Evolutionary conservation across 1,140 invertebrate genomes (phyloP), one percentile per base, ranked within the genome.

Genomic region (Lucilia sericata): DNA sequence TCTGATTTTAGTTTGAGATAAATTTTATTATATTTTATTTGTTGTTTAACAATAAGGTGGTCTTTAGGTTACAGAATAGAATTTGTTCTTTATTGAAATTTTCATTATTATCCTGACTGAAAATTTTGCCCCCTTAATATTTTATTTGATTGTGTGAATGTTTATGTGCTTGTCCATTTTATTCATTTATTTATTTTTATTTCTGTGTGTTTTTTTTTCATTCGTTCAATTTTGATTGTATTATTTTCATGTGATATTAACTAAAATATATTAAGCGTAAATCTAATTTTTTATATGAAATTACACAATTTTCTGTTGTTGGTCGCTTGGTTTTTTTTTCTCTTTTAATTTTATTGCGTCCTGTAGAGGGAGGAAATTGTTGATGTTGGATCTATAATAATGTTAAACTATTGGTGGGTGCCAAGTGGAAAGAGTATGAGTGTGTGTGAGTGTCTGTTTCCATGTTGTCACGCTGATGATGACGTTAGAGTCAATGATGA

Each of bases 171-270:
- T 14, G 5, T 55, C 5, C 49, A 49, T 17, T 42, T 42, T 42
- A 55, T 55, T 55, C 51, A 55, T 55, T 55, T 55, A 55, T 55
- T n/a, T n/a, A 17, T 55, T 55, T 55, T 55, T 55, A 30, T 30
- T 30, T n/a, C n/a, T n/a, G n/a, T n/a, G n/a, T n/a, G n/a, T n/a
- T n/a, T n/a, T n/a, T n/a, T n/a, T n/a, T n/a, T n/a, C n/a, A n/a
- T n/a, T 42, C 10, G 42, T 42, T 42, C 42, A 42, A 42, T 42
- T 42, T 42, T 42, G 42, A 42, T 42, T 55, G 51, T 55, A 55
- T 55, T 55, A 55, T 55, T 55, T 55, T 55, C 51, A 55, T 55
- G 51, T 55, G 51, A 55, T 55, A 55, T 55, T 55, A 55, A 55
- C 51, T 55, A 55, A 55, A 55, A 55, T 55, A 55, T 55, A 55